A percentile compares a stretch with the other conserved stretches of the same genome.
These are phyloP conservation scores for Gymnoscelis rufifasciata DNA, from an alignment of 2,888 invertebrate genomes.

Conservation along the genomic window DNA sequence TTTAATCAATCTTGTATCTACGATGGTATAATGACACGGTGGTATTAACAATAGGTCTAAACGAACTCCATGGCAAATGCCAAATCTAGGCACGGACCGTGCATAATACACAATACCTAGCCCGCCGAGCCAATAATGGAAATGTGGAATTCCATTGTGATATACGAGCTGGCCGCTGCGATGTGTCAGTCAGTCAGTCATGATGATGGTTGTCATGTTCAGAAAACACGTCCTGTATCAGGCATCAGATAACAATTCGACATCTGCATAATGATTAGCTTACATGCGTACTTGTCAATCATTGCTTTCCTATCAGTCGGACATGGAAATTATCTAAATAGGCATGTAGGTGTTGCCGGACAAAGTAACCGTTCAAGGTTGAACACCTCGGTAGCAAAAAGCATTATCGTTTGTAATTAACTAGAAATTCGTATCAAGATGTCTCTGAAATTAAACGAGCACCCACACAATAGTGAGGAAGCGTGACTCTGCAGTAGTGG, in stretches of 20 bases:
- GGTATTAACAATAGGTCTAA: slow-evolving; percentile 57
- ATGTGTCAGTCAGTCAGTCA: slow-evolving; percentile 65
- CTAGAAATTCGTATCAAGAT: slow-evolving; percentile 59
- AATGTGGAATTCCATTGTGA: slow-evolving; percentile 53
- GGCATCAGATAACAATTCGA: slow-evolving; percentile 59
- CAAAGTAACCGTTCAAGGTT: slow-evolving; percentile 49
- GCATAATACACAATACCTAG: slow-evolving; percentile 51
- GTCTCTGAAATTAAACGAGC: slow-evolving; percentile 61
- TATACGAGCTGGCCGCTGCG: slow-evolving; percentile 40
- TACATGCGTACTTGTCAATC: slow-evolving; percentile 62
- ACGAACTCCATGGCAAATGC: slow-evolving; percentile 51
- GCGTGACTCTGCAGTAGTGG: slow-evolving; percentile 67
- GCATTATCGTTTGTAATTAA: slow-evolving; percentile 61
- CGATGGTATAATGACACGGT: slow-evolving; percentile 37
- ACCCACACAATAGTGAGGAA: slow-evolving; percentile 58
- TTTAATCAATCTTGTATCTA: slow-evolving; percentile 41
- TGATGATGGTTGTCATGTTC: slow-evolving; percentile 47
- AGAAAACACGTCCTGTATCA: slow-evolving; percentile 46
- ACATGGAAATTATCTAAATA: slow-evolving; percentile 43
- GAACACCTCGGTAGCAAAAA: slow-evolving; percentile 40
- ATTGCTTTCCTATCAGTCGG: slow-evolving; percentile 48
- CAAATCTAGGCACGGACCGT: slow-evolving; percentile 51
- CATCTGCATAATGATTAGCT: slow-evolving; percentile 62
- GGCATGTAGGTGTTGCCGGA: slow-evolving; percentile 41
- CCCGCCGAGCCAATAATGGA: slow-evolving; percentile 44